Base-by-base conservation (phyloP, 92 coral and sea anemone species). In the Nematostella vectensis region DNA sequence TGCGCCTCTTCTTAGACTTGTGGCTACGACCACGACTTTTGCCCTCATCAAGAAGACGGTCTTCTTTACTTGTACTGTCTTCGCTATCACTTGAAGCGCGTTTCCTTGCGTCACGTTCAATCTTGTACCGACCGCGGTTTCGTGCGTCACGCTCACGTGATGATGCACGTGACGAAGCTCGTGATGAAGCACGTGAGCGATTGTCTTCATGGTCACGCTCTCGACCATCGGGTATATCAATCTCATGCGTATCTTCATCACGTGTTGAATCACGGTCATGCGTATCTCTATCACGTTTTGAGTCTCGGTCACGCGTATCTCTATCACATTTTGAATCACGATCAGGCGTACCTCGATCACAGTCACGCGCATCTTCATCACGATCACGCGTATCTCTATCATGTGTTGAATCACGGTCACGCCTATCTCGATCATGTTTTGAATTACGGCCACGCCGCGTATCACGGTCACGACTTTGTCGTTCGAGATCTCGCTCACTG, bases 401-500 rank as follows among this genome's bases (percentile, higher is more conserved):
- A 25, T 29, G 64, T 6, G 26, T 11, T 47, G 25, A 47, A 0
- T 67, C 70, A 48, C 52, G 67, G 26, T 22, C 60, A 43, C 29
- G 30, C 63, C 15, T 27, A 55, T 51, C 62, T 68, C 24, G n/a
- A 22, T 43, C 55, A 8, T 18, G 10, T 6, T 8, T 55, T 49
- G 13, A 16, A 37, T 52, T 55, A 31, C 48, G 29, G 49, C 20
- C 11, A 39, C 63, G 42, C 12, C 25, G 9, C 20, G 3, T 39
- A 42, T 65, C 50, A 22, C 60, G 24, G 21, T 54, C 64, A 11
- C 57, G 47, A 1, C 29, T 1, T 31, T 53, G 22, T 20, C 33
- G 33, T 12, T 44, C 58, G 25, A 61, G 27, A 11, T 63, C 31
- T 13, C 67, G 28, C 16, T 61, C 55, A 19, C 45, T 4, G 33